Evolutionary conservation across 2,113 vertebrate genomes (phyloP), one percentile per base, ranked within the genome.

Genomic region (Neolamprologus fasciatus): DNA sequence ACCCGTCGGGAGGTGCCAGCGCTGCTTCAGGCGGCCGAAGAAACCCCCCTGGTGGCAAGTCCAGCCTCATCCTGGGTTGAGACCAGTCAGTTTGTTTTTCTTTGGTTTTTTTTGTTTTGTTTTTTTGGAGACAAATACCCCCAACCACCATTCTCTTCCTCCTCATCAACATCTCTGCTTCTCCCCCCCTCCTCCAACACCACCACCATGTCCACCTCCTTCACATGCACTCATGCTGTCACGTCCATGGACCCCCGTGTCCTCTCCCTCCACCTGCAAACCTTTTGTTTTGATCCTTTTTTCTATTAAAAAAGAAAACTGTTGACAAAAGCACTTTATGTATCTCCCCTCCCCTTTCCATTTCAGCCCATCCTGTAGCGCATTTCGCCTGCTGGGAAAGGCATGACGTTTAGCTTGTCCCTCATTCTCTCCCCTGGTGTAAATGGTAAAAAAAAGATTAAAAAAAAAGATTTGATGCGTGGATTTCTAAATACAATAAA

Each of bases 21-120:
- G 94, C 92, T 26, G 95, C 94, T 47, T 82, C 96, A 0, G 95
- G 96, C 0, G 95, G 96, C 94, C 97, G 98, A 93, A 99, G 98
- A 97, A 99, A 99, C 96, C 98, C 99, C 47, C 99, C 99, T 2
- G 98, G 99, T 10, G 98, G 98, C 92, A 99, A 98, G 96, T 99
- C 99, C 97, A 99, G 97, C 95, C 97, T 99, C 87, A 97, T 99
- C 95, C 96, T 99, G 86, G 98, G 98, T 95, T 99, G 97, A 98
- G 95, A 92, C 84, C 79, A 80, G 83, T 81, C 28, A 12, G 61
- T 80, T 89, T 66, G 31, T 35, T 57, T 57, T 57, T 28, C 55
- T 57, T 57, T 57, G 23, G 1, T 3, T 80, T 92, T 85, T 88
- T 85, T 91, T 91, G 1, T 61, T 87, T 89, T 87, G 5, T 17